Conservation (phyloP, 2,113 vertebrate species). For the Dendrocopos noguchii region DNA sequence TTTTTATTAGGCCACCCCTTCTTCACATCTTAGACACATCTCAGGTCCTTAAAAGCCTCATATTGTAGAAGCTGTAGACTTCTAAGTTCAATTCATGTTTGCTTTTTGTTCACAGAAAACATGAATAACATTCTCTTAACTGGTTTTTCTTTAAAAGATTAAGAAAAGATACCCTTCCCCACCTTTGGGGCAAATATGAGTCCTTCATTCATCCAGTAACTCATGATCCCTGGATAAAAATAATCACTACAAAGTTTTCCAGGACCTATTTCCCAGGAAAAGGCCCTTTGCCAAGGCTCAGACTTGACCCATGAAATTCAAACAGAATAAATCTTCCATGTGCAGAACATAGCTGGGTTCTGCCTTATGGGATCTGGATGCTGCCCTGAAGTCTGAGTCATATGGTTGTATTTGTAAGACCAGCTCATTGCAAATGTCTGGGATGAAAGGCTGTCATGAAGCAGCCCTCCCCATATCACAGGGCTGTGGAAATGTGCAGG, state of each 20-base stretch:
- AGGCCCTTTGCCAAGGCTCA: not conserved
- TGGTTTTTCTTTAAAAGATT: not conserved
- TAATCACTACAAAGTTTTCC: not conserved
- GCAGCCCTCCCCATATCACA: not conserved
- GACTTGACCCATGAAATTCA: not conserved
- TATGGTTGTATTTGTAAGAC: not conserved
- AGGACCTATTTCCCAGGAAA: not conserved
- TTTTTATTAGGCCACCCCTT: not conserved
- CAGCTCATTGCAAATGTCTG: not conserved
- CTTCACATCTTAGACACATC: not conserved
- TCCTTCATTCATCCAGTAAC: not conserved
- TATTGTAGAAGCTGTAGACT: not conserved
- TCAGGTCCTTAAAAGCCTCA: not conserved
- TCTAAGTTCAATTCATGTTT: not conserved
- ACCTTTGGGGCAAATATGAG: not conserved
- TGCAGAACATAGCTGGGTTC: not conserved
- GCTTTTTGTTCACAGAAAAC: not conserved
- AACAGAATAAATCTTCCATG: slow-evolving; percentile 12
- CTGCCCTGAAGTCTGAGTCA: not conserved
- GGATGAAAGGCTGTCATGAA: not conserved
- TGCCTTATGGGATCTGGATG: slow-evolving; percentile 24
- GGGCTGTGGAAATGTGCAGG: slow-evolving; percentile 14
- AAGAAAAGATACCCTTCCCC: not conserved
- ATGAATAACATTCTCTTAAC: not conserved
- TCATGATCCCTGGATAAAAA: not conserved